A percentile compares a stretch with the other conserved stretches of the same genome.
phyloP scores from a whole-genome alignment of 2,888 invertebrate genomes.

The Ectemnius cavifrons region DNA sequence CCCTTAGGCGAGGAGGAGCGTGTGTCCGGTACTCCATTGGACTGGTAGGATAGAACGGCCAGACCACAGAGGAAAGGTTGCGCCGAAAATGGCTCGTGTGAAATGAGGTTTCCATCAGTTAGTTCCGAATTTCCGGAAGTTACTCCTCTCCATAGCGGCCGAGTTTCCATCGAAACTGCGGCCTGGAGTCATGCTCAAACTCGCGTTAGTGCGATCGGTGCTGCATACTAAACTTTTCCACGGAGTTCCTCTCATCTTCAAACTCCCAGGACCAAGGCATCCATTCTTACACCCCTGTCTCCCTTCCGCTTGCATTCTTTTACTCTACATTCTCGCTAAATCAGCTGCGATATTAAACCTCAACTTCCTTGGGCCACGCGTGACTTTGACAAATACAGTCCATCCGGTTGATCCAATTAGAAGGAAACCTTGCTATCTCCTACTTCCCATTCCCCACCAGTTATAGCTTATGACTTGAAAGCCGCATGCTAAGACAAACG shows the following conservation, averaged over 20 bases:
- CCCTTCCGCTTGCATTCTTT: neutral
- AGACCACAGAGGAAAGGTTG: neutral
- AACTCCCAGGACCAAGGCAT: slow-evolving; percentile 34
- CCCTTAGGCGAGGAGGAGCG: too few relatives aligned
- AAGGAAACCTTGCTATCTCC: too few relatives aligned
- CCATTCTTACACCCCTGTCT: slow-evolving; percentile 9
- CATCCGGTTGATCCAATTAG: too few relatives aligned
- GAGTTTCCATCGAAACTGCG: slow-evolving; percentile 38
- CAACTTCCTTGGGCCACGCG: too few relatives aligned
- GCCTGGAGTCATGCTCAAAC: slow-evolving; percentile 51
- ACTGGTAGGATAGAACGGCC: too few relatives aligned
- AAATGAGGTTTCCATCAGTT: slow-evolving; percentile 63
- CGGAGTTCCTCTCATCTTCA: slow-evolving; percentile 42
- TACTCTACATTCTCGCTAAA: neutral
- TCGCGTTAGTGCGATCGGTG: slow-evolving; percentile 60
- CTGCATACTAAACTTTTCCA: slow-evolving; percentile 48
- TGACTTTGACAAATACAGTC: too few relatives aligned
- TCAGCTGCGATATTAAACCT: too few relatives aligned
- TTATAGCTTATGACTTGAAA: too few relatives aligned
- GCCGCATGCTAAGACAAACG: slow-evolving; percentile 30
- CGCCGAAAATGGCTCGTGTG: slow-evolving; percentile 42
- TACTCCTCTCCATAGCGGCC: slow-evolving; percentile 40
- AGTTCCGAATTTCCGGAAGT: slow-evolving; percentile 61
- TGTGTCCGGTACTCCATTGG: too few relatives aligned
- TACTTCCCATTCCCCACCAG: too few relatives aligned